phyloP scores from a whole-genome alignment of 2,113 vertebrate species.

The Pluvialis apricaria region DNA sequence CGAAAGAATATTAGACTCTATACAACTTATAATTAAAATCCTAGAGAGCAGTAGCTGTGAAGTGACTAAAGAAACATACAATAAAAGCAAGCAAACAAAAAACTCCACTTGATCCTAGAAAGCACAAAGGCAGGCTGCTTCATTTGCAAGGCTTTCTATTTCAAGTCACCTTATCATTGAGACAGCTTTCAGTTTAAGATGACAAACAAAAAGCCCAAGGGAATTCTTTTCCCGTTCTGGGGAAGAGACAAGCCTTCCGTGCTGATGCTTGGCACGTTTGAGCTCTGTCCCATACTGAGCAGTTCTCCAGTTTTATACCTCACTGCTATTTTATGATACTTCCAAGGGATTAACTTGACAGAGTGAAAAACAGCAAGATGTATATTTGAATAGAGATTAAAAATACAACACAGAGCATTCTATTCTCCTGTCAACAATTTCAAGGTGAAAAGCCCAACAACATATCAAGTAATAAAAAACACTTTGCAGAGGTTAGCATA shows the following conservation, averaged over 20 bases:
- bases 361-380: slow-evolving; percentile 24
- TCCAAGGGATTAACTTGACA: slow-evolving; percentile 50
- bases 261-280: neutral
- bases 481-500: slow-evolving; percentile 47
- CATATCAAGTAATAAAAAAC: neutral
- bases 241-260: neutral
- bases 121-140: neutral
- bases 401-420: slow-evolving; percentile 40
- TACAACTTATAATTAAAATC: slow-evolving; percentile 7
- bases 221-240: neutral
- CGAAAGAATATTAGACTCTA: neutral
- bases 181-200: neutral
- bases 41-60: neutral
- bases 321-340: neutral
- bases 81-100: neutral
- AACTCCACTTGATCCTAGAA: neutral
- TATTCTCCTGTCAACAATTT: slow-evolving; percentile 55
- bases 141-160: neutral
- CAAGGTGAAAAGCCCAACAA: slow-evolving; percentile 60
- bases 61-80: neutral
- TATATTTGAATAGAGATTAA: slow-evolving; percentile 66
- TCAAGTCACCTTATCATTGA: neutral
- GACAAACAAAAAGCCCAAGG: neutral
- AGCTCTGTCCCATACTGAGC: neutral
- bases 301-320: neutral